Conservation (phyloP, 2,113 vertebrate species). For the Cervus canadensis region DNA sequence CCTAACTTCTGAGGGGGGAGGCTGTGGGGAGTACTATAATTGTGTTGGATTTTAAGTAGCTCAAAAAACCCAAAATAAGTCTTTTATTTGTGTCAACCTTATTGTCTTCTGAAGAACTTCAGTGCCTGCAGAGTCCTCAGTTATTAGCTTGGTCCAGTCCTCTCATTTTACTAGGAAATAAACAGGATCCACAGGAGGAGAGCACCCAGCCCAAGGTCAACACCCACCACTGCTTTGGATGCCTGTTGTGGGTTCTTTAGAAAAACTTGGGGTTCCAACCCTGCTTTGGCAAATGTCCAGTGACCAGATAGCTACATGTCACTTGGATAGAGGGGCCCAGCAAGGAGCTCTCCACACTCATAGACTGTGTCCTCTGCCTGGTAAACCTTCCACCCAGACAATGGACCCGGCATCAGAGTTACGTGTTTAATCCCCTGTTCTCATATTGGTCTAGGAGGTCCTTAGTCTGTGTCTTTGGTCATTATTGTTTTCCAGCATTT, state of each 20-base stretch:
- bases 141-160: neutral
- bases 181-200: too few relatives aligned
- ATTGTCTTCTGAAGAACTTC: fast-evolving
- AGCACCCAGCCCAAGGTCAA: too few relatives aligned
- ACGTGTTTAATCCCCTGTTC: fast-evolving
- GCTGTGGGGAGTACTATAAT: fast-evolving
- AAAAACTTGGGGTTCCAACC: neutral
- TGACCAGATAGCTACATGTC: too few relatives aligned
- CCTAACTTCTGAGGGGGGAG: fast-evolving
- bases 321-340: too few relatives aligned
- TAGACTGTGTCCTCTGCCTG: fast-evolving
- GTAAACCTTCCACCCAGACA: fast-evolving
- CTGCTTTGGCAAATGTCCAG: too few relatives aligned
- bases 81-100: fast-evolving
- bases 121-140: fast-evolving
- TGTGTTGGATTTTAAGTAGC: neutral
- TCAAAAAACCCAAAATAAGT: neutral
- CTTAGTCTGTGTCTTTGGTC: neutral
- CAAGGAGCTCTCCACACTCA: neutral
- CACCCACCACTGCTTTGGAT: fast-evolving
- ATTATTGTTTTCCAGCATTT: neutral
- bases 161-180: neutral
- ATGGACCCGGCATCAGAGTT: fast-evolving
- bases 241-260: neutral
- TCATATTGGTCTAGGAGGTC: neutral